These are phyloP conservation scores for Sebastes schlegelii DNA, from an alignment of 2,113 vertebrate species.

Conservation along the genomic window DNA sequence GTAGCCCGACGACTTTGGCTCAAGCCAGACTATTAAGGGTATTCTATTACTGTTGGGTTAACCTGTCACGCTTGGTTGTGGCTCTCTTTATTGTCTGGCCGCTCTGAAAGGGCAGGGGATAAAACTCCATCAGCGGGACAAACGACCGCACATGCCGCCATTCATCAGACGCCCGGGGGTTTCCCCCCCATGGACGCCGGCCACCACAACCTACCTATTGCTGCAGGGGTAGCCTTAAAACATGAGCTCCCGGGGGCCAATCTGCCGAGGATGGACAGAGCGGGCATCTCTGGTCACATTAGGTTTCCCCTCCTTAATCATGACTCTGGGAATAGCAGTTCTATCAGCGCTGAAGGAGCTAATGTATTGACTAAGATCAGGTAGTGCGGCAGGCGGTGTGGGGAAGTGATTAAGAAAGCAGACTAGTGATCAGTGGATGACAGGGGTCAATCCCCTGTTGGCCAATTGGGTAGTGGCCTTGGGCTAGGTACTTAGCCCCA, in stretches of 20 bases:
- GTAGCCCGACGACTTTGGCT: conserved; percentile 48
- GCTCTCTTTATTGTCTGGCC: conserved; percentile 73
- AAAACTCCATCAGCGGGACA: conserved; percentile 80
- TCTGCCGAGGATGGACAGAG: conserved; percentile 15
- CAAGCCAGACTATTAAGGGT: conserved; percentile 65
- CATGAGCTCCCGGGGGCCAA: conserved; percentile 30
- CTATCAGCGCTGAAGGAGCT: conserved; percentile 42
- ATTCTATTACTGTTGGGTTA: conserved; percentile 78
- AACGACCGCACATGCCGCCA: conserved; percentile 62
- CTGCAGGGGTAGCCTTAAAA: conserved; percentile 33
- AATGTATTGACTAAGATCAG: conserved; percentile 61
- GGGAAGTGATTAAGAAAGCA: conserved; percentile 70
- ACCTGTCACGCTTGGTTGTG: conserved; percentile 75
- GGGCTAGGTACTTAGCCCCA: conserved; percentile 58
- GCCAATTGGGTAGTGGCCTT: conserved; percentile 63
- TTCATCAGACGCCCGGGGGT: conserved; percentile 66
- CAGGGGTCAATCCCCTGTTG: conserved; percentile 74
- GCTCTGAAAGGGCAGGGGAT: conserved; percentile 77
- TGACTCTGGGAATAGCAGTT: conserved; percentile 30
- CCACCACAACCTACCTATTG: background rate
- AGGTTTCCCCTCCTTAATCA: conserved; percentile 31
- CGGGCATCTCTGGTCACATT: background rate
- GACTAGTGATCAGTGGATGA: conserved; percentile 66
- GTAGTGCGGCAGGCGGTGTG: conserved; percentile 37
- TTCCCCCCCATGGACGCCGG: background rate